phyloP scores from a whole-genome alignment of 2,113 vertebrate genomes.

The Connochaetes taurinus region DNA sequence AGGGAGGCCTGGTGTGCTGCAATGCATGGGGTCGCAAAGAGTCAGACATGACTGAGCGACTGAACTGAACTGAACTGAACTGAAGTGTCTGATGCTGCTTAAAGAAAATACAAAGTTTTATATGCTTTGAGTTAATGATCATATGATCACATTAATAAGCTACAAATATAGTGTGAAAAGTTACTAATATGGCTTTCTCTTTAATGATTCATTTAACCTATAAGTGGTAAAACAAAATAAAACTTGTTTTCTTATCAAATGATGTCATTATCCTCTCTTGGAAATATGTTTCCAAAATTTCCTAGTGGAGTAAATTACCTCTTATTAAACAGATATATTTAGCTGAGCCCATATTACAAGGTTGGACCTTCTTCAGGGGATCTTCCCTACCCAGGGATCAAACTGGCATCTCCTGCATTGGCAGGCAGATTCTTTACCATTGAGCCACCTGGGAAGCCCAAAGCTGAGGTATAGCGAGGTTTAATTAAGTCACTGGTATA shows the following conservation, averaged over 20 bases:
- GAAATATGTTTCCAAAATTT: constrained; percentile 21
- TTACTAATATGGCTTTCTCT: neutral
- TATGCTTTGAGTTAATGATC: constrained; percentile 3
- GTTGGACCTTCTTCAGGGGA: neutral
- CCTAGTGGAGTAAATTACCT: neutral
- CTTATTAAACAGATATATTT: neutral
- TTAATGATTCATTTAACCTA: neutral
- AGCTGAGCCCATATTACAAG: neutral
- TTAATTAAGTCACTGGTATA: neutral
- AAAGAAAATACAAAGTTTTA: neutral
- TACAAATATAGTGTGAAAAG: neutral
- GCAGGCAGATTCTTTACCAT: neutral
- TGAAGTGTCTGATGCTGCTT: neutral
- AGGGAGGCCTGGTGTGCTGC: neutral
- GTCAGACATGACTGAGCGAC: neutral
- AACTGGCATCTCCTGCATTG: neutral
- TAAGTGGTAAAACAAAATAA: neutral
- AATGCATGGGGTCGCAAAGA: neutral
- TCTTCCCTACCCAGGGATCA: neutral
- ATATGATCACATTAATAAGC: neutral
- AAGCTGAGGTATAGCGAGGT: neutral
- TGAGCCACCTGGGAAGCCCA: neutral
- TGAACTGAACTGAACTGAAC: neutral
- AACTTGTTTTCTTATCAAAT: neutral
- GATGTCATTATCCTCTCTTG: neutral